Conservation (phyloP, 2,797 vertebrate genomes). For the Chrosomus eos region DNA sequence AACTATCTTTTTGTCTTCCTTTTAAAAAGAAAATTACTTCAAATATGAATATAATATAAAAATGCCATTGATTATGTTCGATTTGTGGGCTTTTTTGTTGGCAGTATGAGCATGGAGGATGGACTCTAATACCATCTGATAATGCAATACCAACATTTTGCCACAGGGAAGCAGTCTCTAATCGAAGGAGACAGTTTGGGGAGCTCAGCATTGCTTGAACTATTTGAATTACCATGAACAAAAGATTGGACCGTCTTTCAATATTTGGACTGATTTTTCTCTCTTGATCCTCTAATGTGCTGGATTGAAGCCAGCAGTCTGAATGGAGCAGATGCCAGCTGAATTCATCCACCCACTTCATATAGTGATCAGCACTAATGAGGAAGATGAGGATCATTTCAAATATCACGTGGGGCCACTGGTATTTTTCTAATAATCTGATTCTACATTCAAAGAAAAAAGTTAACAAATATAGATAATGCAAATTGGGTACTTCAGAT, state of each 20-base stretch:
- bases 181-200: conserved; percentile 28
- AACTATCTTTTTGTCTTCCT: background rate
- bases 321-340: conserved; percentile 40
- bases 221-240: conserved; percentile 32
- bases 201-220: conserved; percentile 17
- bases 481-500: conserved; percentile 25
- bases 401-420: conserved; percentile 16
- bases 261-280: conserved; percentile 46
- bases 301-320: conserved; percentile 38
- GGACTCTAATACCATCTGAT: background rate
- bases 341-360: conserved; percentile 33
- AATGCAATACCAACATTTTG: conserved; percentile 38
- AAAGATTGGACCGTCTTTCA: conserved; percentile 25
- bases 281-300: conserved; percentile 46
- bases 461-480: conserved; percentile 35
- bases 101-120: background rate
- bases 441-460: conserved; percentile 21
- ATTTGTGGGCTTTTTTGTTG: background rate
- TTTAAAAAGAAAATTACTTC: background rate
- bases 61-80: background rate
- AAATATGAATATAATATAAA: background rate
- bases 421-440: conserved; percentile 31
- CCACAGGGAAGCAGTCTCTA: conserved; percentile 38
- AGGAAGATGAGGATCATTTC: conserved; percentile 29
- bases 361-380: conserved; percentile 38